phyloP scores from a whole-genome alignment of 2,113 vertebrate genomes.

The Orcinus orca region DNA sequence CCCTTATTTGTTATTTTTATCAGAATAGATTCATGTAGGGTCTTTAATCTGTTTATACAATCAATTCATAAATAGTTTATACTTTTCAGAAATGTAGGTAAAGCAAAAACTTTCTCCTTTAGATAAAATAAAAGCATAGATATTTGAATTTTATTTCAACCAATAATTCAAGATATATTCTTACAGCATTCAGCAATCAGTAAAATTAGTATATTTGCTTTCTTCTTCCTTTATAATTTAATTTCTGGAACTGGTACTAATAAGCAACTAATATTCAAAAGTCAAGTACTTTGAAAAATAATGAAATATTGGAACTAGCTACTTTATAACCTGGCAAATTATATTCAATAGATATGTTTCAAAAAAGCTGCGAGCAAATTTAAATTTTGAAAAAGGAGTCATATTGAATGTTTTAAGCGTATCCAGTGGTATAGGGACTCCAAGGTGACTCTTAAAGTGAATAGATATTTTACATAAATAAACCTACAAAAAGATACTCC shows the following conservation, averaged over 20 bases:
- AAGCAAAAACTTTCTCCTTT: not conserved
- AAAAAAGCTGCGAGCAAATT: not conserved
- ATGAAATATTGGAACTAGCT: not conserved
- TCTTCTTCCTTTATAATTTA: not conserved
- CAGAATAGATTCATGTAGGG: not conserved
- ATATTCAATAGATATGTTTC: not conserved
- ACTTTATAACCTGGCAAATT: not conserved
- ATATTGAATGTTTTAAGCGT: not conserved
- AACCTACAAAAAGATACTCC: not conserved
- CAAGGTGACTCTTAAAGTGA: not conserved
- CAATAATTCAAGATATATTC: not conserved
- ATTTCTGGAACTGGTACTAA: not conserved
- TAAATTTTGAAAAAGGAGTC: not conserved
- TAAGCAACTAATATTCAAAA: conserved; percentile 23
- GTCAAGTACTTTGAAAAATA: not conserved
- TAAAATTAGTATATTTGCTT: not conserved
- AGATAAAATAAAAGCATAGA: not conserved
- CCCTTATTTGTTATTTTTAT: not conserved
- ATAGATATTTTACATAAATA: not conserved
- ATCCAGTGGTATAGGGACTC: not conserved
- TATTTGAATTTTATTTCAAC: conserved; percentile 34
- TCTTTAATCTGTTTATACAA: not conserved
- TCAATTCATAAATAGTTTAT: not conserved
- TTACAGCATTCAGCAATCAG: not conserved
- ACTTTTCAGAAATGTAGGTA: not conserved